phyloP scores from a whole-genome alignment of 2,888 invertebrate species.

The Vesta saturnalis region DNA sequence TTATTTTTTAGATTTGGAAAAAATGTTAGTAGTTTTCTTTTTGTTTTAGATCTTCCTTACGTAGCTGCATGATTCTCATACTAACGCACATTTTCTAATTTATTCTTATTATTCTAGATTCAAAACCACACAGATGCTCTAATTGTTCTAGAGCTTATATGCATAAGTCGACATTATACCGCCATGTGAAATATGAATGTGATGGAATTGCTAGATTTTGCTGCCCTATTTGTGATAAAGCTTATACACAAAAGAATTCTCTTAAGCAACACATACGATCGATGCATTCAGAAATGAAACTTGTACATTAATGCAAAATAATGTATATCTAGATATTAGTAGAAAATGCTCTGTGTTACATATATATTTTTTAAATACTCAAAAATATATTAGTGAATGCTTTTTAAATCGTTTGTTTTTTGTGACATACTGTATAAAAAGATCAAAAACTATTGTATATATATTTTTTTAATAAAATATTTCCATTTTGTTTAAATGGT shows the following conservation, averaged over 20 bases:
- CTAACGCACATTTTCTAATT: background rate
- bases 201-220: slow-evolving; percentile 55
- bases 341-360: too few relatives aligned
- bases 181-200: slow-evolving; percentile 57
- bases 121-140: slow-evolving; percentile 39
- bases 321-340: too few relatives aligned
- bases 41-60: background rate
- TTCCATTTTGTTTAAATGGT: background rate
- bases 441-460: too few relatives aligned
- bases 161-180: slow-evolving; percentile 51
- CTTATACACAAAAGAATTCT: slow-evolving; percentile 53
- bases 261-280: slow-evolving; percentile 41
- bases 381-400: too few relatives aligned
- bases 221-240: slow-evolving; percentile 56
- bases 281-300: slow-evolving; percentile 20
- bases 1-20: too few relatives aligned
- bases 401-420: too few relatives aligned
- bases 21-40: background rate
- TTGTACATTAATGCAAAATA: too few relatives aligned
- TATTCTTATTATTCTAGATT: background rate
- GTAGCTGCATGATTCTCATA: background rate
- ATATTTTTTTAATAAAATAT: background rate
- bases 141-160: slow-evolving; percentile 53
- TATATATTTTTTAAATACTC: too few relatives aligned
- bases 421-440: too few relatives aligned